Conservation (phyloP, 2,888 invertebrate species). For the Caenorhabditis wallacei region DNA sequence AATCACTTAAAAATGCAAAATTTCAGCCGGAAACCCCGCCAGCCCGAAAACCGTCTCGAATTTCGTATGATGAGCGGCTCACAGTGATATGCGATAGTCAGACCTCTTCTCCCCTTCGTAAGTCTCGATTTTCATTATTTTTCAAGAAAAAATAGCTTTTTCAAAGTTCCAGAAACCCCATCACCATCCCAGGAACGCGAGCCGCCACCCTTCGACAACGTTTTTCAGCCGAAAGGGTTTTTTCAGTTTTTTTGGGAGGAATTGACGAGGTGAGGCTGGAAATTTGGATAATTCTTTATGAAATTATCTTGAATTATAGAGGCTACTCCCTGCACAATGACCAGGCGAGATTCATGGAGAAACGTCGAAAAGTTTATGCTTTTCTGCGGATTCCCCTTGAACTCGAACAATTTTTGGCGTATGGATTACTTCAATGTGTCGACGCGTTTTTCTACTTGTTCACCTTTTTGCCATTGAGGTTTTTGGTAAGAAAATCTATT, state of each 20-base stretch:
- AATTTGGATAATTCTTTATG: no score
- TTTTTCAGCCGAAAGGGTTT: constrained; percentile 62
- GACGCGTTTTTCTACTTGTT: constrained; percentile 98
- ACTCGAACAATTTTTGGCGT: constrained; percentile 90
- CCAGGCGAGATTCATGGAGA: constrained; percentile 94
- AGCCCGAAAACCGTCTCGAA: constrained; percentile 60
- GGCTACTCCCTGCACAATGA: constrained; percentile 96
- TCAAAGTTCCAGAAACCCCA: constrained; percentile 56
- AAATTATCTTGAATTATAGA: constrained; percentile 68
- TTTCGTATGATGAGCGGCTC: constrained; percentile 61
- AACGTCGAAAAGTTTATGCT: constrained; percentile 93
- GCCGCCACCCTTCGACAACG: constrained; percentile 33
- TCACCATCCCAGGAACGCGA: constrained; percentile 51
- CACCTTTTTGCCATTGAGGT: constrained; percentile 95
- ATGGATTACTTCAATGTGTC: constrained; percentile 94
- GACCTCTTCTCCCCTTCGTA: constrained; percentile 50
- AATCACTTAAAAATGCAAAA: constrained; percentile 18
- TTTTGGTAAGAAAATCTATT: constrained; percentile 86
- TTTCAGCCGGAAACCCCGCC: constrained; percentile 25
- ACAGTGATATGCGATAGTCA: constrained; percentile 66
- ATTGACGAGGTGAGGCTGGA: constrained; percentile 72
- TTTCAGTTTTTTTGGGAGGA: constrained; percentile 79
- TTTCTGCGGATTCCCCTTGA: constrained; percentile 95
- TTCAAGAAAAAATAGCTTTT: not conserved
- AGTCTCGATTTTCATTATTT: no score